Evolutionary conservation across 2,113 vertebrate genomes (phyloP).

Genomic region (Gavialis gangeticus): DNA sequence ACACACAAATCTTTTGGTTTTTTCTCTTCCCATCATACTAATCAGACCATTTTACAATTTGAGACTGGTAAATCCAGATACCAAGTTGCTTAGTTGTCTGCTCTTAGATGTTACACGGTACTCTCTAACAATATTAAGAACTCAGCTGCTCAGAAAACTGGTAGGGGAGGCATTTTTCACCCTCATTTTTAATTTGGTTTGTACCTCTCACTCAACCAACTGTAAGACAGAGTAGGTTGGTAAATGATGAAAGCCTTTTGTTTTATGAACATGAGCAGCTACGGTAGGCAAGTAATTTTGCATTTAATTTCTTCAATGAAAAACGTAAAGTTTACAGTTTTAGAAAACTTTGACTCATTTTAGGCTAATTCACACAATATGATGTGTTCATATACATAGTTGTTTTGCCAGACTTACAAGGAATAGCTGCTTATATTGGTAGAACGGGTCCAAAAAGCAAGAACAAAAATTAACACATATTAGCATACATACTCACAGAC

Average conservation of each 20-base stretch:
- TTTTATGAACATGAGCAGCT: neutral
- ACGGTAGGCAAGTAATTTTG: neutral
- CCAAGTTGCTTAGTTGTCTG: neutral
- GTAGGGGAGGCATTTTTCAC: neutral
- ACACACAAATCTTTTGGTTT: neutral
- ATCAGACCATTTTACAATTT: neutral
- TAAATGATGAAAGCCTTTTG: neutral
- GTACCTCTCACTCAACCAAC: neutral
- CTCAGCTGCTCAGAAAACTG: neutral
- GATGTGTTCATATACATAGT: neutral
- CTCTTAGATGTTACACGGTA: too few relatives aligned
- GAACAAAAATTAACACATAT: slow-evolving; percentile 74
- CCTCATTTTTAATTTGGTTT: neutral
- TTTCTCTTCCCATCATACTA: neutral
- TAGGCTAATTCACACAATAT: neutral
- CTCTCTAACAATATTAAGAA: too few relatives aligned
- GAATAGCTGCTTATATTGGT: slow-evolving; percentile 71
- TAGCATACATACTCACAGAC: slow-evolving; percentile 56
- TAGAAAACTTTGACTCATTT: slow-evolving; percentile 55
- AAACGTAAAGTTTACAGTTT: neutral
- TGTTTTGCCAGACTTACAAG: slow-evolving; percentile 73
- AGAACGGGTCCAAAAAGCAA: slow-evolving; percentile 76
- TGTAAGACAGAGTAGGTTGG: neutral
- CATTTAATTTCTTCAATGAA: neutral
- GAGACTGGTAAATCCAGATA: neutral